Conservation (phyloP, 2,113 vertebrate species). For the Oceanodroma tethys region DNA sequence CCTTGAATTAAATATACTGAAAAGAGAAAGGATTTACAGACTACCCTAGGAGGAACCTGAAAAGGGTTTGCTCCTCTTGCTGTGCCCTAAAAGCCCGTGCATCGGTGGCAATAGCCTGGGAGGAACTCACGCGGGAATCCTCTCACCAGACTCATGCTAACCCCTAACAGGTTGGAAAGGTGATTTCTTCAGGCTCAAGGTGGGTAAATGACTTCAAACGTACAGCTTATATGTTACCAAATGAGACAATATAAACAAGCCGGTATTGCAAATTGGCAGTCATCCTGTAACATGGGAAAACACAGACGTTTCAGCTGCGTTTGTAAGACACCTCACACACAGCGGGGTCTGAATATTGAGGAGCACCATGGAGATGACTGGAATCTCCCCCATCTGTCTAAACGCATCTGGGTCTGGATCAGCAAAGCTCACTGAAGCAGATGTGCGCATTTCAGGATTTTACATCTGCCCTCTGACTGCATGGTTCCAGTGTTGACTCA, state of each 20-base stretch:
- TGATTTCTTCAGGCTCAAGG: background rate
- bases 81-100: background rate
- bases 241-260: background rate
- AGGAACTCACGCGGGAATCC: fast-evolving
- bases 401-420: background rate
- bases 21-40: background rate
- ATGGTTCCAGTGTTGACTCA: background rate
- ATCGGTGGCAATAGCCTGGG: background rate
- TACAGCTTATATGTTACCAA: background rate
- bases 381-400: background rate
- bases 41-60: background rate
- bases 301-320: background rate
- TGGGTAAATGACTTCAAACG: background rate
- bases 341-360: background rate
- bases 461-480: background rate
- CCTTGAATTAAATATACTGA: background rate
- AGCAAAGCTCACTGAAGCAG: background rate
- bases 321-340: background rate
- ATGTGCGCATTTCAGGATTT: background rate
- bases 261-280: background rate
- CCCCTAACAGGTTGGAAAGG: background rate
- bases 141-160: background rate
- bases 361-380: background rate
- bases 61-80: background rate
- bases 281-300: background rate